phyloP scores from a whole-genome alignment of 1,140 invertebrate species.

The Drosophila santomea region DNA sequence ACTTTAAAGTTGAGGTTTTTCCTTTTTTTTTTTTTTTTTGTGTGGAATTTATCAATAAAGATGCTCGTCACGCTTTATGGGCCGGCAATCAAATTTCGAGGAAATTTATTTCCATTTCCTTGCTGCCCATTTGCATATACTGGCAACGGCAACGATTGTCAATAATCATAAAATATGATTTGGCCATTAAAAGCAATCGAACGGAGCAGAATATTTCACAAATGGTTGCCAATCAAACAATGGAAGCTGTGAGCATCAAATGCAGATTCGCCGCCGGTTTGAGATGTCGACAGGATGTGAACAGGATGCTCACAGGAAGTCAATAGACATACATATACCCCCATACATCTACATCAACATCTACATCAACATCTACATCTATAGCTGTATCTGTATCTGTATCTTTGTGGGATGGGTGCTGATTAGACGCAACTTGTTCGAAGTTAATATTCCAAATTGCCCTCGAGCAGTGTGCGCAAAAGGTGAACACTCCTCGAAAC shows the following conservation, averaged over 20 bases:
- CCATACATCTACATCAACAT: background rate
- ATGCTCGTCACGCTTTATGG: slow-evolving; percentile 40
- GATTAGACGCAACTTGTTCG: slow-evolving; percentile 47
- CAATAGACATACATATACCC: background rate
- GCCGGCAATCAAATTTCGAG: slow-evolving; percentile 34
- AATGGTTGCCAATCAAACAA: slow-evolving; percentile 50
- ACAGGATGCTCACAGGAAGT: slow-evolving; percentile 10
- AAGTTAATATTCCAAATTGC: slow-evolving; percentile 58
- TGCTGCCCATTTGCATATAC: slow-evolving; percentile 26
- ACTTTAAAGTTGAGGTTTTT: background rate
- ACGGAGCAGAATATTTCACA: slow-evolving; percentile 37
- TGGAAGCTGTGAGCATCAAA: slow-evolving; percentile 16
- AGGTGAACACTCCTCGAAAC: slow-evolving; percentile 24
- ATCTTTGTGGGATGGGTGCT: slow-evolving; percentile 2
- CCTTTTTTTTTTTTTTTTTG: background rate
- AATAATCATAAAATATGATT: slow-evolving; percentile 56
- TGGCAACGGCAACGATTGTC: slow-evolving; percentile 30
- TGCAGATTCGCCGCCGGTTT: slow-evolving; percentile 8
- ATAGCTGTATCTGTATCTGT: no score
- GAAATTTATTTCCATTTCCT: slow-evolving; percentile 35
- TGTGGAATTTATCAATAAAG: slow-evolving; percentile 8
- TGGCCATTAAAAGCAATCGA: slow-evolving; percentile 45
- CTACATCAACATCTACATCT: background rate
- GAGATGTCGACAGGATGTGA: slow-evolving; percentile 15
- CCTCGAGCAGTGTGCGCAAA: slow-evolving; percentile 18